Percentiles rank a stretch among this genome's conserved stretches.
These are phyloP conservation scores for Nyctereutes procyonoides DNA, from an alignment of 2,113 vertebrate species.

Conservation along the genomic window DNA sequence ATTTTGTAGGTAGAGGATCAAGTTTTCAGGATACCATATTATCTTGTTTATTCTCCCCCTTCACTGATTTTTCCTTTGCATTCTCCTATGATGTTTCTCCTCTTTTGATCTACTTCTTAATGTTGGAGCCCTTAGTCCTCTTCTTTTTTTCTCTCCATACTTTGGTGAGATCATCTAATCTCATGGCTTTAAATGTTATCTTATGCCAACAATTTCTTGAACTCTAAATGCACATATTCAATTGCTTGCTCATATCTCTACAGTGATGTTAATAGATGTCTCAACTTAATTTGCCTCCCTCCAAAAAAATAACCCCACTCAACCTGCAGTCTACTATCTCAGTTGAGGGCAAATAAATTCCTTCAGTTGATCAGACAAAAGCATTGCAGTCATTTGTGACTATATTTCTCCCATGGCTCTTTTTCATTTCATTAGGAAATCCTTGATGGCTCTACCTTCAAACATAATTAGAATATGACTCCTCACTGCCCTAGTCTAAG, in stretches of 20 bases:
- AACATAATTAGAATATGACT: neutral
- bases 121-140: neutral
- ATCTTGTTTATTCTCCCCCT: neutral
- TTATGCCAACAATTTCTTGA: neutral
- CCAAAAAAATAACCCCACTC: neutral
- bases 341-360: neutral
- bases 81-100: neutral
- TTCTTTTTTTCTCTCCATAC: neutral
- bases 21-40: neutral
- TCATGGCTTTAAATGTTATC: conserved; percentile 27
- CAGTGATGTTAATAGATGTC: neutral
- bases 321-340: neutral
- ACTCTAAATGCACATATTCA: neutral
- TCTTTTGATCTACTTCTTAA: neutral
- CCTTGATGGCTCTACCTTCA: neutral
- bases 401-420: neutral
- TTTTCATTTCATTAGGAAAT: neutral
- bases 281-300: neutral
- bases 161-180: neutral
- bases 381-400: neutral
- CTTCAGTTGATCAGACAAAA: neutral
- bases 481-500: neutral
- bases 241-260: neutral
- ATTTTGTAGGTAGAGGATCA: neutral
- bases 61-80: neutral